Evolutionary conservation across 2,113 vertebrate species (phyloP).

Genomic region (Galbula dea): DNA sequence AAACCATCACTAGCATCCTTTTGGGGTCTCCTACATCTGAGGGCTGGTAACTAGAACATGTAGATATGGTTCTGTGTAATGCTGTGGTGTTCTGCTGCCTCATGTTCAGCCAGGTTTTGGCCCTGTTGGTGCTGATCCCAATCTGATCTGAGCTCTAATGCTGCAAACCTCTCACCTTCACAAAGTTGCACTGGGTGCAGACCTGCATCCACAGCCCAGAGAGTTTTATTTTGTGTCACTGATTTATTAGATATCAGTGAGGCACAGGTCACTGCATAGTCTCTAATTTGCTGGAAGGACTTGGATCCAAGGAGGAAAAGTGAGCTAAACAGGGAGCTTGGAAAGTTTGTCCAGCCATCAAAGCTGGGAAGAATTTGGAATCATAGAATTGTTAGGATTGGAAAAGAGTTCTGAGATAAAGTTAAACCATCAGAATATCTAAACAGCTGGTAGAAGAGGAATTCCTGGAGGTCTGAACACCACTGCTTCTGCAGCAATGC

Average conservation of each 20-base stretch:
- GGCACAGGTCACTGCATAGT: background rate
- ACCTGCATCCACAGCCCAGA: background rate
- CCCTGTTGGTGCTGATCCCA: accelerated
- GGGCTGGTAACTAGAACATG: background rate
- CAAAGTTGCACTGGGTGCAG: background rate
- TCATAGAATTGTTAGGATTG: too few species aligned
- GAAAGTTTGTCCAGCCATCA: background rate
- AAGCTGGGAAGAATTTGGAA: background rate
- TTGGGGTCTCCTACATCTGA: background rate
- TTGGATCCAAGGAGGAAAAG: background rate
- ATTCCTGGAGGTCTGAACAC: background rate
- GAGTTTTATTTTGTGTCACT: background rate
- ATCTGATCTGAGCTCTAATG: background rate
- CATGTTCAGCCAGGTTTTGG: background rate
- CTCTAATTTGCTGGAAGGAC: background rate
- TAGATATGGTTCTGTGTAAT: too few species aligned
- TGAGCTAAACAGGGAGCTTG: background rate
- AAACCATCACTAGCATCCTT: background rate
- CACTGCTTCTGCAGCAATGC: background rate
- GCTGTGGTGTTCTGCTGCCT: background rate
- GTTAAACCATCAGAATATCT: background rate
- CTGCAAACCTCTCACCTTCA: background rate
- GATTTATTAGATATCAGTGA: accelerated
- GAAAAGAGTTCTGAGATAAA: background rate
- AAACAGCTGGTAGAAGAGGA: background rate